Percentiles rank a stretch among this genome's conserved stretches.
phyloP scores from a whole-genome alignment of 2,888 invertebrate species.

The Abscondita cerata region DNA sequence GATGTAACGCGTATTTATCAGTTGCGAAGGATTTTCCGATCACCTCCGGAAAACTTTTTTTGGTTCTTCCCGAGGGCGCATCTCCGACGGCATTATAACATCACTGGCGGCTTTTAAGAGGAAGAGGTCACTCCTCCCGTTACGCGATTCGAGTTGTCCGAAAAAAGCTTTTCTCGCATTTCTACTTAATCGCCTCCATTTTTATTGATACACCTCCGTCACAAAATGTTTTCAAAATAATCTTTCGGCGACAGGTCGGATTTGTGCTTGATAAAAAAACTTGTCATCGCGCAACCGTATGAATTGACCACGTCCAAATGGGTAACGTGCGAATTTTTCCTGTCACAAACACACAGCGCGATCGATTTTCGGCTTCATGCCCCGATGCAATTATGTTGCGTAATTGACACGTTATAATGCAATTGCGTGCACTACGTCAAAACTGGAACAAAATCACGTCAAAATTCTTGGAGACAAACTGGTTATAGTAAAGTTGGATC shows the following conservation, averaged over 20 bases:
- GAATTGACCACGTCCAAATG: slow-evolving; percentile 1
- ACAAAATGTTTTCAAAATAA: slow-evolving; percentile 9
- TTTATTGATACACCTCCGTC: slow-evolving; percentile 6
- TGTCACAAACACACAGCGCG: slow-evolving; percentile 10
- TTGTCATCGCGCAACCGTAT: slow-evolving; percentile 6
- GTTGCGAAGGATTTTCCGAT: slow-evolving; percentile 25
- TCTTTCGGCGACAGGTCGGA: slow-evolving; percentile 15
- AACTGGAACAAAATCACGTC: neutral
- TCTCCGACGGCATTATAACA: slow-evolving; percentile 11
- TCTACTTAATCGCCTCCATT: slow-evolving; percentile 9
- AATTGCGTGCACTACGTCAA: neutral
- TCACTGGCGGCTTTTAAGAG: neutral
- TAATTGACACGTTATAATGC: neutral
- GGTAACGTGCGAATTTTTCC: slow-evolving; percentile 4
- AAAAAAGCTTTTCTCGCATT: slow-evolving; percentile 4
- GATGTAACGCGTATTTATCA: slow-evolving; percentile 24
- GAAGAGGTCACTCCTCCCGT: neutral
- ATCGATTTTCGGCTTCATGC: no score
- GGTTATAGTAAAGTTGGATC: no score
- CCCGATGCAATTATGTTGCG: neutral
- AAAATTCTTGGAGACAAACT: no score
- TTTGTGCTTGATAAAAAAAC: slow-evolving; percentile 13
- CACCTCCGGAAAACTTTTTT: slow-evolving; percentile 26
- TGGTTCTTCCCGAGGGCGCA: slow-evolving; percentile 19
- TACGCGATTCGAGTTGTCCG: neutral